Base-by-base conservation (phyloP, 30 jellyfish, hydroid and myxozoan genomes). In the Sanderia malayensis region DNA sequence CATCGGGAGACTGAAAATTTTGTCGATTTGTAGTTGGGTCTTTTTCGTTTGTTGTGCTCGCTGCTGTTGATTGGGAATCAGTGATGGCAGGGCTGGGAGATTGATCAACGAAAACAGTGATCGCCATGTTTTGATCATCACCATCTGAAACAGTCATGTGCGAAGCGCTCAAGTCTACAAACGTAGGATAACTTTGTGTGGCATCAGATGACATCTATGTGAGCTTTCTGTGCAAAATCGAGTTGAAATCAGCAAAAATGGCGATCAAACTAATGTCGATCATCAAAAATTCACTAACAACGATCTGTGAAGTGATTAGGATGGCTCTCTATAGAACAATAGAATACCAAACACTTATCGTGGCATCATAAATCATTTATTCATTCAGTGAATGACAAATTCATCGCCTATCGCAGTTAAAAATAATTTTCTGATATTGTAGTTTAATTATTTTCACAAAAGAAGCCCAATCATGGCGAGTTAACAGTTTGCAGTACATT, bases 261-360 rank as follows among this genome's bases (percentile, higher is more conserved):
- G 64, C 64, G 64, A 19, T 19, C 27, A 37, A 6, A 49, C 52
- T 4, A 49, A 31, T 80, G 71, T 37, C 87, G 31, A 41, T 59
- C 64, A 28, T 73, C 75, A 31, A 47, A 23, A 31, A 68, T 44
- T 76, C 87, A 76, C 79, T 22, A 28, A 19, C 62, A 27, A 74
- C 62, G 87, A 76, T 76, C 87, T 53, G 86, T 55, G 67, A 63
- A 76, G 87, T 76, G 87, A 76, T 76, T 76, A 76, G 80, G 80
- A 47, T 21, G 49, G 80, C 55, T 46, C 26, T 31, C 34, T 25
- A 49, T 25, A 76, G 60, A 62, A 76, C 87, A 76, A 76, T 34
- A 61, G 87, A 33, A 27, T 26, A 27, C 46, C 86, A 74, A 55
- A 59, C 64, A 49, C 18, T 7, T 9, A 49, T 49, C 64, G 18